A percentile compares a stretch with the other conserved stretches of the same genome.
These are phyloP conservation scores for Cossypha heuglini DNA, from an alignment of 2,797 vertebrate genomes.

Conservation along the genomic window DNA sequence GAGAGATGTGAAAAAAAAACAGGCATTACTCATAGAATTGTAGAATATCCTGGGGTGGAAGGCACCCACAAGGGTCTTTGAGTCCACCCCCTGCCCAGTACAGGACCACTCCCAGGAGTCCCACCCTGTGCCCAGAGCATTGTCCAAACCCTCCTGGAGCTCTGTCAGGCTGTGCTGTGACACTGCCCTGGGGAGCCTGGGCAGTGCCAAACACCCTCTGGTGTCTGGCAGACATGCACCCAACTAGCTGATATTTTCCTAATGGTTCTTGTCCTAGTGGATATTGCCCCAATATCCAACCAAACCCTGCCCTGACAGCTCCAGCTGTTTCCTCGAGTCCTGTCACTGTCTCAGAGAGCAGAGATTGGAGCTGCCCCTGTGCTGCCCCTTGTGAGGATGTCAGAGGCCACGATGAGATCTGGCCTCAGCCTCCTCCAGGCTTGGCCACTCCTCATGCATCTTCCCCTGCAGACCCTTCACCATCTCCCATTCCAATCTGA, in stretches of 20 bases:
- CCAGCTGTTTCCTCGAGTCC: accelerated
- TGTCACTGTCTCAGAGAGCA: not conserved
- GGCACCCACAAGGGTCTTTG: not conserved
- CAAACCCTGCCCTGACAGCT: not conserved
- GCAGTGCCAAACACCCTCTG: not conserved
- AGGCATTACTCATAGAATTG: not conserved
- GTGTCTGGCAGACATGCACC: accelerated
- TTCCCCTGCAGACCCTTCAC: not conserved
- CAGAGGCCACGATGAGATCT: not conserved
- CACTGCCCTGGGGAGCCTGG: not conserved
- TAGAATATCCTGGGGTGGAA: not conserved
- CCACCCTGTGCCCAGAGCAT: too few relatives aligned
- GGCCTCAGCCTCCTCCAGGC: not conserved
- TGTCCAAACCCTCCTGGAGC: accelerated
- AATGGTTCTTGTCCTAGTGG: not conserved
- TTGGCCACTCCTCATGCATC: not conserved
- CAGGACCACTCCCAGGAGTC: not conserved
- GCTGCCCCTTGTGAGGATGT: not conserved
- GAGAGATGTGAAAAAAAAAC: not conserved
- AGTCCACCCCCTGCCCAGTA: not conserved
- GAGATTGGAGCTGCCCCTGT: not conserved
- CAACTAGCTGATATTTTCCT: not conserved
- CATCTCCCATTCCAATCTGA: not conserved
- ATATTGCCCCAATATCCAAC: not conserved
- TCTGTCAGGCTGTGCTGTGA: not conserved